Conservation (phyloP, 1,140 invertebrate species). For the Drosophila tristis region DNA sequence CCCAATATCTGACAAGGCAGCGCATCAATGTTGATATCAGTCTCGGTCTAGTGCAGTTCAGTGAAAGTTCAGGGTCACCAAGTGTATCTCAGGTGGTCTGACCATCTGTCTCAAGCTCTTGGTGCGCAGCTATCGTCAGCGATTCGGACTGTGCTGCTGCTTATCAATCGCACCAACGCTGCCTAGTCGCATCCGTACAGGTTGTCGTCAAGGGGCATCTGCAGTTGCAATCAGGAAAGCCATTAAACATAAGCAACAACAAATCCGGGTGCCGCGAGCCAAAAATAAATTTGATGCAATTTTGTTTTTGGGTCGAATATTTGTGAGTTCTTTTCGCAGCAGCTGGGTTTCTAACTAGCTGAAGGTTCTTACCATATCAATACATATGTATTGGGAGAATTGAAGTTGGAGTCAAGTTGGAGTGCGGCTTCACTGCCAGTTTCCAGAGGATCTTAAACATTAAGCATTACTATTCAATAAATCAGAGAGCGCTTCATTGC, state of each 20-base stretch:
- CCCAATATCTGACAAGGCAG: conserved; percentile 2
- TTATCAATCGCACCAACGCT: conserved; percentile 32
- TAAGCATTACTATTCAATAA: too few relatives aligned
- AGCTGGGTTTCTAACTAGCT: conserved; percentile 48
- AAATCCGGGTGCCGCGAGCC: conserved; percentile 23
- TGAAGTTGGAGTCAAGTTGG: too few relatives aligned
- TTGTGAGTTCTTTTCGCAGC: conserved; percentile 42
- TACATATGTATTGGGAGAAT: conserved; percentile 6
- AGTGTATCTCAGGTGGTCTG: conserved; percentile 41
- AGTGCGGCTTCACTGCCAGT: too few relatives aligned
- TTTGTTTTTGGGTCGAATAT: conserved; percentile 60
- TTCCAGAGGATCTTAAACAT: too few relatives aligned
- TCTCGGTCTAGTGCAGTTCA: neutral
- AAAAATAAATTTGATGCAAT: conserved; percentile 23
- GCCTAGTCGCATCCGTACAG: neutral
- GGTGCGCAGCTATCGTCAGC: conserved; percentile 31
- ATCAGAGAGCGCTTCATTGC: conserved; percentile 33
- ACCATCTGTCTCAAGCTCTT: conserved; percentile 30
- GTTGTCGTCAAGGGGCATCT: conserved; percentile 44
- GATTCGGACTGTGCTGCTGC: neutral
- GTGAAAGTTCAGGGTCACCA: conserved; percentile 4
- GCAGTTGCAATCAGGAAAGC: conserved; percentile 26
- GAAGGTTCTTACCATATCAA: conserved; percentile 64
- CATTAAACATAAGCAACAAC: conserved; percentile 6
- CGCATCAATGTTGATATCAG: conserved; percentile 1